These are phyloP conservation scores for Percopsis transmontana DNA, from an alignment of 2,113 vertebrate species.

Conservation along the genomic window DNA sequence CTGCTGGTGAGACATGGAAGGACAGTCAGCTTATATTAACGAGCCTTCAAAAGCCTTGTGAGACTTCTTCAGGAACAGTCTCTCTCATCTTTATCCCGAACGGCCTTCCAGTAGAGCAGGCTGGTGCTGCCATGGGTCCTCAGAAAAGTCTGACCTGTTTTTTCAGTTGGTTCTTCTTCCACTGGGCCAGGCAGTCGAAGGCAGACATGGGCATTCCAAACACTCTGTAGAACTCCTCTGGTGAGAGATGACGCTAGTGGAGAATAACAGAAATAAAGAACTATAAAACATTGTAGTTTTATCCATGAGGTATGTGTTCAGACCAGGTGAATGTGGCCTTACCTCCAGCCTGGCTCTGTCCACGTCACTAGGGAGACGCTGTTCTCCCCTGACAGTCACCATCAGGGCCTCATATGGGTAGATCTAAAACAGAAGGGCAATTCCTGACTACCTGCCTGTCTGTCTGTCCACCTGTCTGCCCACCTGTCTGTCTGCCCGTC, in stretches of 20 bases:
- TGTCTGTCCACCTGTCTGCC: not conserved
- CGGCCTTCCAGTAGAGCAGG: not conserved
- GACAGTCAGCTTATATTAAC: no score
- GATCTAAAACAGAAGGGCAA: slow-evolving; percentile 75
- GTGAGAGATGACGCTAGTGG: slow-evolving; percentile 90
- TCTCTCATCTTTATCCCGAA: not conserved
- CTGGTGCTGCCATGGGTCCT: slow-evolving; percentile 33
- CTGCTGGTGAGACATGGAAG: slow-evolving; percentile 38
- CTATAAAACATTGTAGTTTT: not conserved
- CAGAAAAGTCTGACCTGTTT: slow-evolving; percentile 94
- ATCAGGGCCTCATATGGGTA: slow-evolving; percentile 92
- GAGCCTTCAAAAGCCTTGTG: no score
- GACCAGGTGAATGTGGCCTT: slow-evolving; percentile 30
- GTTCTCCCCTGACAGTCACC: slow-evolving; percentile 91
- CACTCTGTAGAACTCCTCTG: slow-evolving; percentile 93
- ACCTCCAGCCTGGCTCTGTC: slow-evolving; percentile 95
- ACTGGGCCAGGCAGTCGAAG: slow-evolving; percentile 92
- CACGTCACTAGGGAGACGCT: slow-evolving; percentile 88
- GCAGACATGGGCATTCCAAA: slow-evolving; percentile 93
- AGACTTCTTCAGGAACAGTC: not conserved
- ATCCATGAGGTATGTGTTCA: not conserved
- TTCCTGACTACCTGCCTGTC: not conserved
- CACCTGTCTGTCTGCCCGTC: no score
- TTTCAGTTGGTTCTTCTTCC: slow-evolving; percentile 97
- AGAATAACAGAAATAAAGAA: not conserved